A percentile compares a stretch with the other conserved stretches of the same genome.
Evolutionary conservation across 2,888 invertebrate species (phyloP).

Genomic region (Uloborus plumipes): DNA sequence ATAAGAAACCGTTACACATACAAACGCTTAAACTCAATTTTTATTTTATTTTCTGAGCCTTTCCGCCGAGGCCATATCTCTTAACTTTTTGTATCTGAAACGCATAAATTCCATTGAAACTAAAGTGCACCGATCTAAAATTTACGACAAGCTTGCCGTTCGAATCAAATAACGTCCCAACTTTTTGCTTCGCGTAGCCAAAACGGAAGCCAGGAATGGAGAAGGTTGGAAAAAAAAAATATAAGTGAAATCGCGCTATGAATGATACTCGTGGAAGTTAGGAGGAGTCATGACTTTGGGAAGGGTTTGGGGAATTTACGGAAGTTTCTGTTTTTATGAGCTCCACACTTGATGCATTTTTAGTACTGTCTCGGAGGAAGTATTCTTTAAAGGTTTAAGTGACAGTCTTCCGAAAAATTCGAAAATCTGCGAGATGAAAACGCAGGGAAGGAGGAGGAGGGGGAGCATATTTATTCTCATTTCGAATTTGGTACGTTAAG

Average conservation of each 20-base stretch:
- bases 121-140: conserved; percentile 40
- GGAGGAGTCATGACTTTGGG: conserved; percentile 8
- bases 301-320: conserved; percentile 32
- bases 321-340: conserved; percentile 47
- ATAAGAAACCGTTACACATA: conserved; percentile 11
- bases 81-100: conserved; percentile 31
- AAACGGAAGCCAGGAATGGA: not conserved
- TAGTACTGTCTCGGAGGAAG: conserved; percentile 6
- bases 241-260: not conserved
- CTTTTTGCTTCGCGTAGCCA: not conserved
- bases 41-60: conserved; percentile 27
- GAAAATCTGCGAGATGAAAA: too few relatives aligned
- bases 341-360: conserved; percentile 23
- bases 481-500: too few relatives aligned
- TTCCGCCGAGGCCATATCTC: not conserved
- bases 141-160: conserved; percentile 51
- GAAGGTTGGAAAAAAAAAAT: not conserved
- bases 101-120: conserved; percentile 55
- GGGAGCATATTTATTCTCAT: too few relatives aligned
- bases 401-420: too few relatives aligned
- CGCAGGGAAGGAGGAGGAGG: too few relatives aligned
- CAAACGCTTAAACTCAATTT: conserved; percentile 26
- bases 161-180: conserved; percentile 51
- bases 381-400: not conserved
- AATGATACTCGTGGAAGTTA: not conserved